A percentile compares a stretch with the other conserved stretches of the same genome.
These are phyloP conservation scores for Talpa occidentalis DNA, from an alignment of 2,113 vertebrate genomes.

Conservation along the genomic window DNA sequence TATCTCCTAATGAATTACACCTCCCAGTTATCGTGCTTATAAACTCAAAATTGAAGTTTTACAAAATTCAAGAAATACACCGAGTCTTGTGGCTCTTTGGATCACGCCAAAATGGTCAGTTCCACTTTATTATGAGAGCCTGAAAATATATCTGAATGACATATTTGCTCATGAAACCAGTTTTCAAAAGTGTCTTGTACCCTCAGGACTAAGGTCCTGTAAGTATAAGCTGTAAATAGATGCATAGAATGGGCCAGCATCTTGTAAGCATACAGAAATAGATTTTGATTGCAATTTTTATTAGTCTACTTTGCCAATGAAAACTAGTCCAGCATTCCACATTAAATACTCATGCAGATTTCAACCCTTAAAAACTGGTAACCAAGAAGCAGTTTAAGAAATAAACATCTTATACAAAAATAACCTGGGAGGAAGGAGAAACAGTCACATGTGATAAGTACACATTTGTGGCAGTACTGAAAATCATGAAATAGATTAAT, in stretches of 20 bases:
- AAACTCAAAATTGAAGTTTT: background rate
- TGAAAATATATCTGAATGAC: background rate
- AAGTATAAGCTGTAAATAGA: background rate
- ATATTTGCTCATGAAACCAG: conserved; percentile 4
- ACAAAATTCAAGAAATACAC: background rate
- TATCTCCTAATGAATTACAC: background rate
- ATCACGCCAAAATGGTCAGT: background rate
- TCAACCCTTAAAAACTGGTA: conserved; percentile 54
- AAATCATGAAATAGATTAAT: conserved; percentile 71
- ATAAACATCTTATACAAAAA: conserved; percentile 71
- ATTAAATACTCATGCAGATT: conserved; percentile 15
- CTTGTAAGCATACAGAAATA: conserved; percentile 33
- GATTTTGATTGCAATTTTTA: background rate
- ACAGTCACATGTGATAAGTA: conserved; percentile 14
- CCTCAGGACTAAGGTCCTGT: background rate
- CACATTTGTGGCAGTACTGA: background rate
- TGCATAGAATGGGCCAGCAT: background rate
- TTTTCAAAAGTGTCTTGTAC: background rate
- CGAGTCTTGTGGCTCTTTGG: background rate
- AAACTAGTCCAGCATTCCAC: conserved; percentile 44
- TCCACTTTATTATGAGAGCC: background rate
- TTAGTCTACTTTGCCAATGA: conserved; percentile 1
- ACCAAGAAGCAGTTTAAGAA: conserved; percentile 48
- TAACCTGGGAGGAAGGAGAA: conserved; percentile 57
- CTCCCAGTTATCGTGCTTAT: background rate